Evolutionary conservation across 2,888 invertebrate genomes (phyloP).

Genomic region (Diloba caeruleocephala): DNA sequence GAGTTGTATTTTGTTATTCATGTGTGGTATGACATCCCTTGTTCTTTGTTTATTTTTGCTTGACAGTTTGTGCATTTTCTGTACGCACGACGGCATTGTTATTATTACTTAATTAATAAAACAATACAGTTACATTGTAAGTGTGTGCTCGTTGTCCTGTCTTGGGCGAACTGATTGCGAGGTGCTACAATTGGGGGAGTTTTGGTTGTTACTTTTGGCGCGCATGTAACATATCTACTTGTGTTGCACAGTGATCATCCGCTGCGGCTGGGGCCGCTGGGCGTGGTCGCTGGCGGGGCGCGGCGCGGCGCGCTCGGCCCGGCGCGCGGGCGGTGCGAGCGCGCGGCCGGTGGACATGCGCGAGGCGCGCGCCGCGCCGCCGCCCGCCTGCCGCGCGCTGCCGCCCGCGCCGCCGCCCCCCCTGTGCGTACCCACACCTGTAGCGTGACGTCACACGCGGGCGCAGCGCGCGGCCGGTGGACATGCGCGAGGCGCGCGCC

Average conservation of each 20-base stretch:
- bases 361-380: conserved; percentile 68
- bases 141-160: too few species aligned
- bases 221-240: too few species aligned
- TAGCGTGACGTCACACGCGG: conserved; percentile 79
- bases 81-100: too few species aligned
- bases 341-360: conserved; percentile 81
- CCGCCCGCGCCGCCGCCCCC: conserved; percentile 90
- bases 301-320: conserved; percentile 95
- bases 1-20: too few species aligned
- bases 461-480: conserved; percentile 79
- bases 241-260: conserved; percentile 91
- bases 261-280: conserved; percentile 98
- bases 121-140: too few species aligned
- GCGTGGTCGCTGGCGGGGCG: conserved; percentile 97
- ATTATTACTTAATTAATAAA: too few species aligned
- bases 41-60: too few species aligned
- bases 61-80: too few species aligned
- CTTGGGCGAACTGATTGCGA: too few species aligned
- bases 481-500: conserved; percentile 70
- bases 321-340: conserved; percentile 88
- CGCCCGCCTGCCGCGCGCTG: conserved; percentile 70
- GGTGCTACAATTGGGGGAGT: too few species aligned
- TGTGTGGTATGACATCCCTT: too few species aligned
- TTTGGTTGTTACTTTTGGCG: too few species aligned
- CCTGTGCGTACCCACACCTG: not conserved